Evolutionary conservation across 2,888 invertebrate genomes (phyloP).

Genomic region (Acrobasis consociella): DNA sequence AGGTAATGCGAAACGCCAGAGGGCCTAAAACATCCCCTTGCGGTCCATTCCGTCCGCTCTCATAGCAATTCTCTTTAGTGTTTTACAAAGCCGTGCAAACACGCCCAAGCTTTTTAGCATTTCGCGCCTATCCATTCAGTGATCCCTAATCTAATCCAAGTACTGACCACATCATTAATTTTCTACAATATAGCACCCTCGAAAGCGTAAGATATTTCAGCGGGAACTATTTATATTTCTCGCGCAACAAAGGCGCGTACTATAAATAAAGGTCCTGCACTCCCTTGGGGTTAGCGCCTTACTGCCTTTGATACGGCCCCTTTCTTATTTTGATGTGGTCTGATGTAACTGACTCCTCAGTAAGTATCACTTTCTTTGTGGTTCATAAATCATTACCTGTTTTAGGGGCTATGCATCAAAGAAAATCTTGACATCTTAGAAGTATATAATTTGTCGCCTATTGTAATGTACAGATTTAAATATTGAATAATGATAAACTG

Average conservation of each 20-base stretch:
- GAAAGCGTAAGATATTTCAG: slow-evolving; percentile 74
- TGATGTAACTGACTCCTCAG: slow-evolving; percentile 67
- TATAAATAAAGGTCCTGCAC: slow-evolving; percentile 74
- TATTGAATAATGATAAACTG: no score
- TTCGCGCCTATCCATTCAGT: slow-evolving; percentile 56
- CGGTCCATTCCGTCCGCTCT: slow-evolving; percentile 41
- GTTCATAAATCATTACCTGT: slow-evolving; percentile 77
- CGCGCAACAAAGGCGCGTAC: slow-evolving; percentile 71
- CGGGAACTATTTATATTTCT: slow-evolving; percentile 80
- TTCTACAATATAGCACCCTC: slow-evolving; percentile 77
- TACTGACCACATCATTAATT: slow-evolving; percentile 82
- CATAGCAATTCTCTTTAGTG: slow-evolving; percentile 61
- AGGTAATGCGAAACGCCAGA: slow-evolving; percentile 44
- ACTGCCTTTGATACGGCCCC: slow-evolving; percentile 78
- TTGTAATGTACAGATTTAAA: not conserved
- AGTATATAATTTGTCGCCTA: slow-evolving; percentile 16
- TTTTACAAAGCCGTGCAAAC: slow-evolving; percentile 71
- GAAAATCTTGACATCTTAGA: slow-evolving; percentile 17
- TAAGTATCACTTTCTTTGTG: slow-evolving; percentile 69
- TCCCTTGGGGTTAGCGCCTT: slow-evolving; percentile 69
- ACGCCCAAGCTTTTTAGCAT: slow-evolving; percentile 73
- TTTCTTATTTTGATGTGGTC: slow-evolving; percentile 78
- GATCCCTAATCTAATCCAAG: slow-evolving; percentile 74
- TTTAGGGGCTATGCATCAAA: slow-evolving; percentile 34
- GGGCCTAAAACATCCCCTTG: slow-evolving; percentile 44